Evolutionary conservation across 2,113 vertebrate species (phyloP).

Genomic region (Tupaia tana): DNA sequence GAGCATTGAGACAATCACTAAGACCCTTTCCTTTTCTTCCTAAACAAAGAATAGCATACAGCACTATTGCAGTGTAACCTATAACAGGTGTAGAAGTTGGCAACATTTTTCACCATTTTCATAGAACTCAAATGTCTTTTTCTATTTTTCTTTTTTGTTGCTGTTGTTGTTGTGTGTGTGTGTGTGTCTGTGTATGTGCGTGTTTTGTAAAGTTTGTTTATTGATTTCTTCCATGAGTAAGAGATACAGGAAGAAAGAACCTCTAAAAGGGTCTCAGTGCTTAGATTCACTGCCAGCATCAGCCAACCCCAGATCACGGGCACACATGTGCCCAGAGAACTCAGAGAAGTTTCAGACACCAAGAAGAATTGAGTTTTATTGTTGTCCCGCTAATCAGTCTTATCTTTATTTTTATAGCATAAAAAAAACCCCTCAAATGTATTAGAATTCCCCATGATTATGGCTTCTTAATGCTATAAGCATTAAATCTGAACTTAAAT

Average conservation of each 20-base stretch:
- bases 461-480: background rate
- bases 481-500: background rate
- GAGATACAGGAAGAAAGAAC: no score
- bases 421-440: background rate
- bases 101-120: background rate
- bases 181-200: no score
- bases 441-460: background rate
- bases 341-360: no score
- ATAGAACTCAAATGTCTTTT: background rate
- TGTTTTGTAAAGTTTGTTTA: no score
- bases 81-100: background rate
- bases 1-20: background rate
- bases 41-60: background rate
- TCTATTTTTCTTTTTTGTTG: background rate
- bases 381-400: no score
- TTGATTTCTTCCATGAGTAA: no score
- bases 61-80: background rate
- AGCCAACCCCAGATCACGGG: no score
- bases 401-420: background rate
- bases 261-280: no score
- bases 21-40: background rate
- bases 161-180: no score
- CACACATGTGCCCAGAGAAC: no score
- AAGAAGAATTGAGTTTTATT: no score
- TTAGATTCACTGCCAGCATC: no score